Conservation (phyloP, 2,888 invertebrate genomes). For the Clostera curtula region DNA sequence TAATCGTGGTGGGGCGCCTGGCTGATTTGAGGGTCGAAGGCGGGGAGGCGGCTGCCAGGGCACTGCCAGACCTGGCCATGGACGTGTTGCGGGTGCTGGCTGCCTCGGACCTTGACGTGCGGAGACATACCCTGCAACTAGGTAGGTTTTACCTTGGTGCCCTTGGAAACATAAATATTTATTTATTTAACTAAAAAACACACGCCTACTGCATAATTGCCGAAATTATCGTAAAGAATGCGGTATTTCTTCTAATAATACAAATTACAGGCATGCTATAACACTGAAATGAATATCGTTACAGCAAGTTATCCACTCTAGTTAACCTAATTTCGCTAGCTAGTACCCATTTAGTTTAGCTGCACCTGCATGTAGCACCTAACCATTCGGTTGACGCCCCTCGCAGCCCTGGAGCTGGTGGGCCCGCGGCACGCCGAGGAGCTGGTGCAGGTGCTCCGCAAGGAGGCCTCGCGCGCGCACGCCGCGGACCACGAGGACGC, state of each 20-base stretch:
- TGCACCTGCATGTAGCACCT: too few relatives aligned
- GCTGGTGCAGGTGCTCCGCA: constrained; percentile 93
- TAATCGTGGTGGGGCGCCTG: constrained; percentile 96
- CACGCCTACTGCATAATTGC: too few relatives aligned
- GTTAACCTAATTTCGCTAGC: too few relatives aligned
- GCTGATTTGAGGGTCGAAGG: constrained; percentile 91
- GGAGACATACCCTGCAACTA: constrained; percentile 87
- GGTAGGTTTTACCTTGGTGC: constrained; percentile 37
- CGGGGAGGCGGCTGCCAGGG: constrained; percentile 86
- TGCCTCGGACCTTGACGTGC: constrained; percentile 95
- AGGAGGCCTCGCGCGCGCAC: constrained; percentile 91
- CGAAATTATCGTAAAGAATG: too few relatives aligned
- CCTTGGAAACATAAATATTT: too few relatives aligned
- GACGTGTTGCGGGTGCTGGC: constrained; percentile 95
- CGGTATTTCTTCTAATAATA: too few relatives aligned
- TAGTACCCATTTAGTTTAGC: too few relatives aligned
- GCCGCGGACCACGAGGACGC: constrained; percentile 96
- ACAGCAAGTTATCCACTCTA: too few relatives aligned
- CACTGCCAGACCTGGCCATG: constrained; percentile 94
- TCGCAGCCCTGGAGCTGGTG: constrained; percentile 88
- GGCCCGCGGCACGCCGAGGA: constrained; percentile 95
- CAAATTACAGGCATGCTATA: too few relatives aligned
- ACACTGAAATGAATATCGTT: too few relatives aligned
- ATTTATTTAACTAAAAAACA: too few relatives aligned
- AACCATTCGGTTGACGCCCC: constrained; percentile 20